phyloP scores from a whole-genome alignment of 2,797 vertebrate species.

The Merluccius polli region DNA sequence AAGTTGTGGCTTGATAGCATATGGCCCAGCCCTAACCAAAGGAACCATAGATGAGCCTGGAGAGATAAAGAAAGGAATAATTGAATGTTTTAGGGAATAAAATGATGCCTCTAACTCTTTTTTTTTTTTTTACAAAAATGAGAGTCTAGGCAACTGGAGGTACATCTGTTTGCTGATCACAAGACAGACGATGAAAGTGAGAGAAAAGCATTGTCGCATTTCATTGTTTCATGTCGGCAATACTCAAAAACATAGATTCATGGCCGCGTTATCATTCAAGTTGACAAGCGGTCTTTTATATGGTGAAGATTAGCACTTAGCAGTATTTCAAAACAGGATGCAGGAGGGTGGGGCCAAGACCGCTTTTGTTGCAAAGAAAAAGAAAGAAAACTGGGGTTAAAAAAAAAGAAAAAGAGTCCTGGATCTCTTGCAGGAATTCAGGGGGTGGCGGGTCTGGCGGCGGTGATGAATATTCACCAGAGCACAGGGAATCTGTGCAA shows the following conservation, averaged over 20 bases:
- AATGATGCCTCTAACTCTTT: background rate
- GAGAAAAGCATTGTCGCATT: background rate
- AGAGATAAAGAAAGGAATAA: background rate
- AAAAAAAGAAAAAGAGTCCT: conserved; percentile 28
- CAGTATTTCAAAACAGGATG: background rate
- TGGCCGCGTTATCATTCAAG: too few relatives aligned
- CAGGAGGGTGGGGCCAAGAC: background rate
- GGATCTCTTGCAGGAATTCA: conserved; percentile 44
- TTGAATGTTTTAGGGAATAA: background rate
- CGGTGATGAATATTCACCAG: conserved; percentile 58
- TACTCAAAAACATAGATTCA: too few relatives aligned
- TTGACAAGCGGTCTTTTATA: background rate
- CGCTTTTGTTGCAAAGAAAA: conserved; percentile 13
- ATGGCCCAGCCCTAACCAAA: too few relatives aligned
- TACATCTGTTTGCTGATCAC: too few relatives aligned
- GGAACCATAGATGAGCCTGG: background rate
- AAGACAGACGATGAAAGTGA: too few relatives aligned
- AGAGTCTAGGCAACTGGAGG: background rate
- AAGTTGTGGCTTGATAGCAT: background rate
- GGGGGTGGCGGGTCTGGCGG: conserved; percentile 41
- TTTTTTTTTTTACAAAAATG: background rate
- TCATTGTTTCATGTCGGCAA: too few relatives aligned
- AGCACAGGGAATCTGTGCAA: conserved; percentile 47
- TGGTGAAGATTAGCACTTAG: background rate
- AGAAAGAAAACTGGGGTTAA: conserved; percentile 9